Base-by-base conservation (phyloP, 2,113 vertebrate species). In the crab-eating macaque (Macaca fascicularis) region DNA sequence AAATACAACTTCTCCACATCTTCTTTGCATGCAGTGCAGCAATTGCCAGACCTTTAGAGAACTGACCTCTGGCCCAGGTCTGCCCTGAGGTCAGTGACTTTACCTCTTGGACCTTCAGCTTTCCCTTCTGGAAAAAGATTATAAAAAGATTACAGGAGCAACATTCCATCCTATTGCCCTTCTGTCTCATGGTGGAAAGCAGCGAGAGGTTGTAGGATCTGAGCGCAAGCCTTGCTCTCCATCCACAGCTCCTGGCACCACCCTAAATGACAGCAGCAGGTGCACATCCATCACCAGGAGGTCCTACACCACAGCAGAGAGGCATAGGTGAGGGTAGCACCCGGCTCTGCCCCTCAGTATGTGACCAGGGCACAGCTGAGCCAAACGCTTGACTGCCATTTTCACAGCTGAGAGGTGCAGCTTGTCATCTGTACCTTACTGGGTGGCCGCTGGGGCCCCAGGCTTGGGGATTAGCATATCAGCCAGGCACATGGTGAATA, bases 161-260 rank as follows among this genome's bases (percentile, higher is more conserved):
- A 35, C 32, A 4, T 23, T 32, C 48, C 48, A 22, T 25, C 12
- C 17, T 64, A 0, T 6, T 69, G 38, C 81, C 59, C 52, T 84
- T 3, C 67, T 6, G 0, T 32, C 52, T 40, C 52, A 64, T 3
- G 25, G 30, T 25, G 89, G 75, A 9, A 80, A 25, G 23, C 45
- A 19, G 6, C 13, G 6, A 2, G 40, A 19, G 35, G 22, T 20
- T 6, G 0, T 45, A 35, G 1, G 0, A 3, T 16, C 23, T 59
- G 22, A 57, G 40, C 16, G 45, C 0, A 11, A 64, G 61, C 52
- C 19, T 45, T 35, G 20, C 3, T 57, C n/a, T 64, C 48, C 35
- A 59, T 35, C 38, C 3, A 1, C 5, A 6, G 25, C 11, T 88
- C 32, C 6, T 70, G 0, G 43, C 0, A 0, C 79, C 45, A 17